These are phyloP conservation scores for Alviniconcha marisindica DNA, from an alignment of 1,140 invertebrate species.

Conservation along the genomic window DNA sequence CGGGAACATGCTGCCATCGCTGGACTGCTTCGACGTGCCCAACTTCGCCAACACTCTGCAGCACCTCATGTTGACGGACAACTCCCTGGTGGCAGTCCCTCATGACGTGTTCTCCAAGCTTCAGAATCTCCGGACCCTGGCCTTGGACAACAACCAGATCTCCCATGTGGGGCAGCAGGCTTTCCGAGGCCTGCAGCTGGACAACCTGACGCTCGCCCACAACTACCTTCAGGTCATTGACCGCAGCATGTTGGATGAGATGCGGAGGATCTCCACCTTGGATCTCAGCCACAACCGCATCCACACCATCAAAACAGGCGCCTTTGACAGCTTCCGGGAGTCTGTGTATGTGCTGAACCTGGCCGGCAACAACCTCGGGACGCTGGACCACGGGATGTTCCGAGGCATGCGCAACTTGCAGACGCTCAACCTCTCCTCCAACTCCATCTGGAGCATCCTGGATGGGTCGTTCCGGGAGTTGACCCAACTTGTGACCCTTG, in stretches of 20 bases:
- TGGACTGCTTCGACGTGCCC: slow-evolving; percentile 39
- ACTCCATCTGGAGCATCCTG: slow-evolving; percentile 59
- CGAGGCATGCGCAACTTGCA: slow-evolving; percentile 71
- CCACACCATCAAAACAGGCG: slow-evolving; percentile 47
- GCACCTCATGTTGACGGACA: slow-evolving; percentile 42
- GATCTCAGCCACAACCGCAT: slow-evolving; percentile 52
- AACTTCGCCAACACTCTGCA: slow-evolving; percentile 43
- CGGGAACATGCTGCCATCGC: slow-evolving; percentile 42
- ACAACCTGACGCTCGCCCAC: slow-evolving; percentile 46
- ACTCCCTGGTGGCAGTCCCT: slow-evolving; percentile 44
- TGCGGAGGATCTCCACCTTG: slow-evolving; percentile 41
- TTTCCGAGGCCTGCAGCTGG: slow-evolving; percentile 46
- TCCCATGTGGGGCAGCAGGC: slow-evolving; percentile 39
- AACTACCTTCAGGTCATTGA: slow-evolving; percentile 49
- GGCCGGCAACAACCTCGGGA: slow-evolving; percentile 41
- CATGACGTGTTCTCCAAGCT: slow-evolving; percentile 47
- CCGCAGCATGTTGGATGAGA: slow-evolving; percentile 46
- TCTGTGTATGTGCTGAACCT: slow-evolving; percentile 50
- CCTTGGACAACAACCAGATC: slow-evolving; percentile 50
- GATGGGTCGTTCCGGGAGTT: slow-evolving; percentile 55
- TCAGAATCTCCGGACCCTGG: slow-evolving; percentile 38
- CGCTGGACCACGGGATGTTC: slow-evolving; percentile 64
- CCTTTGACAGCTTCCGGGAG: slow-evolving; percentile 56
- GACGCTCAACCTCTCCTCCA: slow-evolving; percentile 63
- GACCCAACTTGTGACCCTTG: slow-evolving; percentile 38